A percentile compares a stretch with the other conserved stretches of the same genome.
Conservation (phyloP, 2,797 vertebrate species). For the Moxostoma hubbsi region DNA sequence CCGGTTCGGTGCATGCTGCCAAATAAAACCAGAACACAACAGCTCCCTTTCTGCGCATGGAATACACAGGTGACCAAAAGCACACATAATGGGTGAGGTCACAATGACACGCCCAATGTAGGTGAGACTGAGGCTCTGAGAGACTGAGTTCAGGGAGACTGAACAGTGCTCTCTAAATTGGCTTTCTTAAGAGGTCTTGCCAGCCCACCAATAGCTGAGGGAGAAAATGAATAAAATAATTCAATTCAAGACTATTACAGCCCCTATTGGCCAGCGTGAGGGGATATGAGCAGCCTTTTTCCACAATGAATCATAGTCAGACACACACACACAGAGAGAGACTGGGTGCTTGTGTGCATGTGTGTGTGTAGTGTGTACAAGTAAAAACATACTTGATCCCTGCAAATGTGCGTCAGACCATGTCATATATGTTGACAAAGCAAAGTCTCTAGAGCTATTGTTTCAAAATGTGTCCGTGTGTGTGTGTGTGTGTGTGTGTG, state of each 20-base stretch:
- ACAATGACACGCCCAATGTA: slow-evolving; percentile 46
- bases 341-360: slow-evolving; percentile 8
- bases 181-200: slow-evolving; percentile 37
- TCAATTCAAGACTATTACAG: slow-evolving; percentile 59
- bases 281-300: slow-evolving; percentile 75
- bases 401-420: slow-evolving; percentile 42
- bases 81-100: slow-evolving; percentile 51
- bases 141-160: too few species aligned
- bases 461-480: slow-evolving; percentile 30
- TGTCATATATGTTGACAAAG: slow-evolving; percentile 53
- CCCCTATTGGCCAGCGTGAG: slow-evolving; percentile 49
- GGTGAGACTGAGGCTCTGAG: slow-evolving; percentile 48
- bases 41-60: slow-evolving; percentile 40
- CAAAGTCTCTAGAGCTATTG: slow-evolving; percentile 50
- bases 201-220: slow-evolving; percentile 50
- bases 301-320: slow-evolving; percentile 75
- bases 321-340: slow-evolving; percentile 55
- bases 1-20: slow-evolving; percentile 32
- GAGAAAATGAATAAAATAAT: slow-evolving; percentile 60
- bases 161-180: slow-evolving; percentile 44
- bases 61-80: slow-evolving; percentile 55
- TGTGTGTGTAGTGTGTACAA: slow-evolving; percentile 5
- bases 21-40: slow-evolving; percentile 49
- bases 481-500: too few species aligned
- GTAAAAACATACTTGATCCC: slow-evolving; percentile 50